These are phyloP conservation scores for Trididemnum miniatum DNA, from an alignment of 23 tunicate genomes.

Conservation along the genomic window DNA sequence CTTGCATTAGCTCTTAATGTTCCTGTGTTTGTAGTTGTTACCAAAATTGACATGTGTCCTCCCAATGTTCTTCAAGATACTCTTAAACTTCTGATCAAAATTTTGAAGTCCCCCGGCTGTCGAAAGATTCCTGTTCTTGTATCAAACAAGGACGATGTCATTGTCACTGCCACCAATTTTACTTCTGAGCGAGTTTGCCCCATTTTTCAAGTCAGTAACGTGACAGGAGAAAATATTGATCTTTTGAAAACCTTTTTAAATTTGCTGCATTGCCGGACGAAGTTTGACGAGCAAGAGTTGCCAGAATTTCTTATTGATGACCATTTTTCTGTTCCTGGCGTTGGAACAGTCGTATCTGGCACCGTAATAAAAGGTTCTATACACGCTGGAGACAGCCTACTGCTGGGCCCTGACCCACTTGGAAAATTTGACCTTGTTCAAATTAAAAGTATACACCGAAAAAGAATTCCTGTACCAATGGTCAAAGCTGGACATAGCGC, in stretches of 20 bases:
- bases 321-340: constrained; percentile 95
- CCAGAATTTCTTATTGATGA: constrained; percentile 97
- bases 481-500: constrained; percentile 95
- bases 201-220: constrained; percentile 95
- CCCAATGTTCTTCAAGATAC: constrained; percentile 94
- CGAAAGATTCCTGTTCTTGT: constrained; percentile 97
- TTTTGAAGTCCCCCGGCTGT: constrained; percentile 93
- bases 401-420: constrained; percentile 87
- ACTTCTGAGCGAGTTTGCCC: constrained; percentile 98
- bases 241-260: constrained; percentile 89
- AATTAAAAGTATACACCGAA: constrained; percentile 90
- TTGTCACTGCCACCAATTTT: constrained; percentile 89
- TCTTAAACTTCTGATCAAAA: constrained; percentile 67
- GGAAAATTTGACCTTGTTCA: constrained; percentile 94
- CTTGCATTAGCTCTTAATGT: constrained; percentile 96
- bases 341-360: constrained; percentile 87
- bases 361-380: constrained; percentile 77
- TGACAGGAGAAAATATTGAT: constrained; percentile 92
- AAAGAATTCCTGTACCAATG: constrained; percentile 82
- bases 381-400: constrained; percentile 68
- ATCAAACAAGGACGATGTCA: constrained; percentile 73
- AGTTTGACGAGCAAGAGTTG: constrained; percentile 60
- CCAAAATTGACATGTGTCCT: constrained; percentile 99
- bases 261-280: constrained; percentile 80
- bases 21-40: constrained; percentile 98